These are phyloP conservation scores for Lamprologus ornatipinnis DNA, from an alignment of 2,113 vertebrate species.

Conservation along the genomic window DNA sequence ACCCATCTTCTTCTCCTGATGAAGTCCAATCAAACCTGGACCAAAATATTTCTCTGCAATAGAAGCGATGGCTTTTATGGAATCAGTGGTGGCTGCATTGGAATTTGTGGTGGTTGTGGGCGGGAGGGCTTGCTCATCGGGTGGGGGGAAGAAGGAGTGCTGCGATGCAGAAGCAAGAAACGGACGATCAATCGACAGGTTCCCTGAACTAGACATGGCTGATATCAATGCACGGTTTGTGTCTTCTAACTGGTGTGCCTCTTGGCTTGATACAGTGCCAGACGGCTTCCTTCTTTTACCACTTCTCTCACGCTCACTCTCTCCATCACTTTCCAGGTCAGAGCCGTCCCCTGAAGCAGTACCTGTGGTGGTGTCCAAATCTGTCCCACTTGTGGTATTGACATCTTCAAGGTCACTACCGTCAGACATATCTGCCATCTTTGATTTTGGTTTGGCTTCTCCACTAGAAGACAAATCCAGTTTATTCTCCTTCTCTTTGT, in stretches of 20 bases:
- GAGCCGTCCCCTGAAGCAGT: slow-evolving; percentile 85
- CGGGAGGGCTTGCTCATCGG: slow-evolving; percentile 88
- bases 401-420: slow-evolving; percentile 97
- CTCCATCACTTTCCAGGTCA: slow-evolving; percentile 88
- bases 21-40: slow-evolving; percentile 92
- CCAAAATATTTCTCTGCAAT: slow-evolving; percentile 99
- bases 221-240: slow-evolving; percentile 67
- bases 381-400: slow-evolving; percentile 94
- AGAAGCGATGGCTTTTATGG: slow-evolving; percentile 97
- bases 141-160: slow-evolving; percentile 93
- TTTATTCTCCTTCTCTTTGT: slow-evolving; percentile 76
- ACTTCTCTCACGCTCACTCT: slow-evolving; percentile 76
- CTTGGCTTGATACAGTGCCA: slow-evolving; percentile 38
- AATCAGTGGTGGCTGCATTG: slow-evolving; percentile 87
- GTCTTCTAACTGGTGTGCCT: slow-evolving; percentile 72
- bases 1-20: slow-evolving; percentile 95
- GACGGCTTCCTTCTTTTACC: slow-evolving; percentile 72
- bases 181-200: slow-evolving; percentile 74
- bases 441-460: slow-evolving; percentile 77
- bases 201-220: slow-evolving; percentile 70
- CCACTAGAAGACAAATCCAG: slow-evolving; percentile 77
- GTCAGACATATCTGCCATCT: slow-evolving; percentile 88
- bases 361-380: slow-evolving; percentile 94
- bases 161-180: slow-evolving; percentile 78
- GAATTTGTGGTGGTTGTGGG: slow-evolving; percentile 77